Evolutionary conservation across 2,888 invertebrate species (phyloP), one percentile per base, ranked within the genome.

Genomic region (Netelia fuscicornis): DNA sequence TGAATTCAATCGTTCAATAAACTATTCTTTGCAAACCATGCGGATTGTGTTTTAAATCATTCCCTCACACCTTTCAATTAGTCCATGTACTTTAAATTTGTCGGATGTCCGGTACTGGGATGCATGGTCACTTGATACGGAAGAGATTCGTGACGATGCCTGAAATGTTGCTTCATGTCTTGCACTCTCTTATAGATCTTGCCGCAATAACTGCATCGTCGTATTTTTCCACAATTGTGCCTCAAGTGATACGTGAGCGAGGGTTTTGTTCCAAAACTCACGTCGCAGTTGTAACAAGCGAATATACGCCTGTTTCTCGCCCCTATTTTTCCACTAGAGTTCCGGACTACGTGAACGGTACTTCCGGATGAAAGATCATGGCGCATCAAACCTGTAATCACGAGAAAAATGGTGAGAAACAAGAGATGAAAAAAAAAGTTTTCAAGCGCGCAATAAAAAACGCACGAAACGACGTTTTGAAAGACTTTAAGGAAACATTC

Each of bases 171-270:
- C 62, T 90, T 89, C 65, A 91, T 90, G 52, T 90, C 89, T 65
- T 91, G 91, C 17, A 91, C 79, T 17, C 90, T 81, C 70, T 89
- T 90, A 86, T 90, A 90, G 13, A 89, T 87, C 11, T 87, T 86
- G 9, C 90, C 88, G 84, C 93, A 93, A 70, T 90, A 89, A 11
- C 88, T 89, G 85, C 93, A 93, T 75, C 91, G 90, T 44, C 92
- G 90, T 56, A 91, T 87, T 25, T 91, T 90, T n/a, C 92, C 90
- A 81, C 91, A 91, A 74, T 91, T 90, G 84, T 90, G 90, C 23
- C 88, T 86, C 54, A 88, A 76, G 85, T 91, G 91, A 58, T 91
- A 91, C n/a, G 89, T 90, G 37, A 91, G 86, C 23, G 90, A 89
- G n/a, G 88, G 86, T 74, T 88, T 90, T 30, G 89, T 90, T 60